These are phyloP conservation scores for Coracias cyanogaster DNA, from an alignment of 2,797 vertebrate species.

Conservation along the genomic window DNA sequence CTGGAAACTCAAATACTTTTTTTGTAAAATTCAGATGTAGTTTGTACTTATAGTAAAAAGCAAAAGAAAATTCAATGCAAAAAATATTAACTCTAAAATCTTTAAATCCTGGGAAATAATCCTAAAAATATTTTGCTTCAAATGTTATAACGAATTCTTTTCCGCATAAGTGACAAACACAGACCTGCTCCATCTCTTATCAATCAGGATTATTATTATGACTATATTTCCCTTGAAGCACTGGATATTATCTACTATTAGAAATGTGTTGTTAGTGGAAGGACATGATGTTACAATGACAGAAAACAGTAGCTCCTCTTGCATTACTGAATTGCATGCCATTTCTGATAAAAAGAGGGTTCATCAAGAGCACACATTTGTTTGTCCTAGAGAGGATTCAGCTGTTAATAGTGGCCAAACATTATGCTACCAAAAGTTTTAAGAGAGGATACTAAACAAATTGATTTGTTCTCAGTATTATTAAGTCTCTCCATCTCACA, in stretches of 20 bases:
- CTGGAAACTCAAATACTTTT: neutral
- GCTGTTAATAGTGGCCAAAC: neutral
- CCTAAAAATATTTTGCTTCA: neutral
- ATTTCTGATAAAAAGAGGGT: neutral
- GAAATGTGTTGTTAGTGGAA: neutral
- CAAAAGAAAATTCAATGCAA: neutral
- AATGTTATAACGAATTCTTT: neutral
- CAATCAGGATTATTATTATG: neutral
- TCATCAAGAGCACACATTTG: neutral
- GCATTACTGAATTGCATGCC: neutral
- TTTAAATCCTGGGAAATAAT: neutral
- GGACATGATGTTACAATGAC: neutral
- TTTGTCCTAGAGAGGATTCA: neutral
- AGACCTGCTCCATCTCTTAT: neutral
- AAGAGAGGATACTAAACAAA: neutral
- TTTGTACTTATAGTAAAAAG: neutral
- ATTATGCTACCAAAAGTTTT: neutral
- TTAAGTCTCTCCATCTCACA: neutral
- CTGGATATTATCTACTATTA: neutral
- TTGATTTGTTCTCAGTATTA: neutral
- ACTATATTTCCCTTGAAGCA: neutral
- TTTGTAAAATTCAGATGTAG: neutral
- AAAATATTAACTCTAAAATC: neutral
- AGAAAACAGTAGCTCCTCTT: neutral
- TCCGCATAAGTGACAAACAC: neutral